Conservation (phyloP, 23 tunicate species). For the Styela clava region DNA sequence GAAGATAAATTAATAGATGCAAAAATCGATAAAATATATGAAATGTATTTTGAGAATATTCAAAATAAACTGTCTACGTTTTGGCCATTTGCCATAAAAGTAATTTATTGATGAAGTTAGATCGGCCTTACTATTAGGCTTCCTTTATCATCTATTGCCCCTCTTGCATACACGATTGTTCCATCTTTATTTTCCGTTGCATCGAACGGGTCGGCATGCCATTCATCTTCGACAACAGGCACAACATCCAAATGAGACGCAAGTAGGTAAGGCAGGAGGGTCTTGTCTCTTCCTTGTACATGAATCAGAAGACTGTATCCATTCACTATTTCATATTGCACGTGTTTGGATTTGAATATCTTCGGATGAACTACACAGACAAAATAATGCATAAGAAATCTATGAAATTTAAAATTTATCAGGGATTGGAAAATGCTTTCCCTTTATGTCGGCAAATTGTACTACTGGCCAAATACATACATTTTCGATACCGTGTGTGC, state of each 20-base stretch:
- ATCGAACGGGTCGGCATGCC: conserved; percentile 64
- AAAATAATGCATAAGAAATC: no score
- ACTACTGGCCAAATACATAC: no score
- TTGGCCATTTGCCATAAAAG: no score
- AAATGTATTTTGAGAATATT: no score
- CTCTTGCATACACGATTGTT: conserved; percentile 62
- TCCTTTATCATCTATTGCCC: conserved; percentile 70
- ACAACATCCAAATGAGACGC: conserved; percentile 79
- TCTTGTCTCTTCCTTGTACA: conserved; percentile 45
- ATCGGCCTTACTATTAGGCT: conserved; percentile 45
- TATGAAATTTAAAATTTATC: no score
- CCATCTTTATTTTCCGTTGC: conserved; percentile 44
- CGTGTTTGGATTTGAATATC: conserved; percentile 44
- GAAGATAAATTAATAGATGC: no score
- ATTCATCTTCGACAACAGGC: conserved; percentile 60
- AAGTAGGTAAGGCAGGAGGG: conserved; percentile 52
- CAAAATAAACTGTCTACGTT: no score
- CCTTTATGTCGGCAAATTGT: no score
- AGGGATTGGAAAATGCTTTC: no score
- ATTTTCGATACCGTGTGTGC: no score
- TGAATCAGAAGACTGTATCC: conserved; percentile 61
- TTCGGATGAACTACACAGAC: conserved; percentile 56
- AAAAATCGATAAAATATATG: no score
- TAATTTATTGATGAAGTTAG: no score
- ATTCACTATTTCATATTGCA: conserved; percentile 44